Evolutionary conservation across 2,797 vertebrate species (phyloP), one percentile per base, ranked within the genome.

Genomic region (Margarornis squamiger): DNA sequence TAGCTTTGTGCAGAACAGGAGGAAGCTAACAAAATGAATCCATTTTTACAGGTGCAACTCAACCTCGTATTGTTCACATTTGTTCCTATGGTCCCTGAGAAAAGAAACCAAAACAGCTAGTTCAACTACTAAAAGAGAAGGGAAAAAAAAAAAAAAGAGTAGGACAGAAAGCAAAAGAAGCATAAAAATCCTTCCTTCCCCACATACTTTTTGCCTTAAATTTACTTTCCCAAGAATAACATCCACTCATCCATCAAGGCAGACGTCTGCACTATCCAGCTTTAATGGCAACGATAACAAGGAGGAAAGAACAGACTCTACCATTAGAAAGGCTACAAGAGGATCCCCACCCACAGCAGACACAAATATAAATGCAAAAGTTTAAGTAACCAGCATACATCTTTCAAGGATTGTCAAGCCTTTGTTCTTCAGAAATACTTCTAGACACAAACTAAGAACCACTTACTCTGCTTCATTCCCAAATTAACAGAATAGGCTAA

Each of bases 1-100:
- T 48, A 92, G 86, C 88, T 95, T 97, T 95, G 95, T 96, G 77
- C 77, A 95, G 77, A 94, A 92, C 95, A 96, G 95, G 91, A 94
- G 94, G 94, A 94, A 96, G 80, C 94, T 66, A 92, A 95, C 91
- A 57, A 95, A 95, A 97, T 26, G 12, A 92, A 88, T 59, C 76
- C 76, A 90, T 83, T 96, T 95, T 91, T 92, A 96, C 91, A 96
- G 95, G 94, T 96, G 89, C 92, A 90, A 93, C 82, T 93, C 91
- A 91, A 76, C 58, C 73, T 88, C 4, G 3, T 32, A 95, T 96
- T 96, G 93, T 96, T 94, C 87, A 81, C n/a, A 72, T 88, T 90
- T 97, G 73, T 90, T 95, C 91, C 88, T 70, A 63, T 73, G 75
- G 85, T 91, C 90, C 70, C 90, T 65, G n/a, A 92, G 61, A 89